Conservation (phyloP, 2,113 vertebrate species). For the Chaetodon auriga region DNA sequence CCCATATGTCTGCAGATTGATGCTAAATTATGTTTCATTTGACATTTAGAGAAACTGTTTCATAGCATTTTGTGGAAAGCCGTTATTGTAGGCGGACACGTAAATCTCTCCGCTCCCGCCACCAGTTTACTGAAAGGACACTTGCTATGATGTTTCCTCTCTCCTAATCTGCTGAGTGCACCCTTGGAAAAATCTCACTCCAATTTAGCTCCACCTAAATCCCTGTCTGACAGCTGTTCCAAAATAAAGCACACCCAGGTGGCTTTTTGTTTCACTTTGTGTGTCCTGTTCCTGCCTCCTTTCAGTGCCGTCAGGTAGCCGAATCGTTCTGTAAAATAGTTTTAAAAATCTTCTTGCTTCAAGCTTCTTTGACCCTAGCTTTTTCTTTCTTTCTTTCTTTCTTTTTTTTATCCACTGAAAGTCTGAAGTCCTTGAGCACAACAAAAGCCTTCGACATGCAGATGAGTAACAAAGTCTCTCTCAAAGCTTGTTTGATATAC, state of each 20-base stretch:
- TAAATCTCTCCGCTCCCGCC: constrained; percentile 15
- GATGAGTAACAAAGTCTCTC: constrained; percentile 48
- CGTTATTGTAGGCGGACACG: constrained; percentile 27
- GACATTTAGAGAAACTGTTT: constrained; percentile 27
- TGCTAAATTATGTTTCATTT: constrained; percentile 40
- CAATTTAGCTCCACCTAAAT: constrained; percentile 64
- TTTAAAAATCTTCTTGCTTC: neutral
- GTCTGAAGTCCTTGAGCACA: constrained; percentile 36
- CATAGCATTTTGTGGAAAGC: constrained; percentile 9
- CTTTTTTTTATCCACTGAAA: constrained; percentile 25
- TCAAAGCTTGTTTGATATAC: constrained; percentile 56
- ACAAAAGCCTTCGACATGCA: constrained; percentile 38
- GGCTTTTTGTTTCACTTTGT: constrained; percentile 44
- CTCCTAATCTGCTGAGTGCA: constrained; percentile 59
- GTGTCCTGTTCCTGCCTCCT: constrained; percentile 13
- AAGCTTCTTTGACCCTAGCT: constrained; percentile 21
- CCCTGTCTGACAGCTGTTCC: constrained; percentile 61
- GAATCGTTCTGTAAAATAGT: constrained; percentile 24
- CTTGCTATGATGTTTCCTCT: constrained; percentile 34
- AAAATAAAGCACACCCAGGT: constrained; percentile 43
- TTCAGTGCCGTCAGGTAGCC: neutral
- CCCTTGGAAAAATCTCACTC: constrained; percentile 41
- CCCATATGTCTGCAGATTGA: constrained; percentile 25
- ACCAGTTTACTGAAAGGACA: constrained; percentile 27
- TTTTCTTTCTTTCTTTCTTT: constrained; percentile 1